Evolutionary conservation across 2,113 vertebrate genomes (phyloP), one percentile per base, ranked within the genome.

Genomic region (Pardalotus punctatus): DNA sequence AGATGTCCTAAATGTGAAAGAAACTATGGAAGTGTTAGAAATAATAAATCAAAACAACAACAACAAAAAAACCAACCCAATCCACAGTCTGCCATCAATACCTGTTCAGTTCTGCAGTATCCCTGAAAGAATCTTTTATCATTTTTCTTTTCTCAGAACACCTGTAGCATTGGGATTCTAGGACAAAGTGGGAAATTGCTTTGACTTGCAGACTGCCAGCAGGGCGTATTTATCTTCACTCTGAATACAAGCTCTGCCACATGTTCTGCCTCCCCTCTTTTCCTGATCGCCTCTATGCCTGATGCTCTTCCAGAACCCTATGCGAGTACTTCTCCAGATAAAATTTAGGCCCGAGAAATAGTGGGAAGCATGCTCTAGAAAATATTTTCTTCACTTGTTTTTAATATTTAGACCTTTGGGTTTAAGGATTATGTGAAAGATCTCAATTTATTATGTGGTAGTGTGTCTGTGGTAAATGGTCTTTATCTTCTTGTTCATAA

Each of bases 81-180:
- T 0, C 2, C 3, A 3, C 7, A 38, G 13, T 12, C 14, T 81
- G 31, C 54, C 35, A 56, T 42, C 5, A 7, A 5, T 57, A 57
- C 6, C 4, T 66, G 17, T 25, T 76, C 47, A 61, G 29, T 24
- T 84, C 48, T 19, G 5, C 9, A 24, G 9, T 7, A 74, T 45
- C 25, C 23, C 14, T 45, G 42, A 11, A 65, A 65, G 74, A 0
- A 1, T 1, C 15, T 67, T 66, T 45, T 54, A 29, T 24, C 12
- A 36, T 50, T 51, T 86, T 87, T 54, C 24, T 56, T 80, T 60
- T 7, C 17, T 76, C 0, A 2, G 29, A 83, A 47, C 25, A 82
- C 43, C 22, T 36, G 21, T 36, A 56, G 22, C 6, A 14, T 13
- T 70, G 86, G 25, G 50, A 25, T 83, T 76, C 20, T 31, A 71